Evolutionary conservation across 2,888 invertebrate species (phyloP).

Genomic region (Escarpia spicata): DNA sequence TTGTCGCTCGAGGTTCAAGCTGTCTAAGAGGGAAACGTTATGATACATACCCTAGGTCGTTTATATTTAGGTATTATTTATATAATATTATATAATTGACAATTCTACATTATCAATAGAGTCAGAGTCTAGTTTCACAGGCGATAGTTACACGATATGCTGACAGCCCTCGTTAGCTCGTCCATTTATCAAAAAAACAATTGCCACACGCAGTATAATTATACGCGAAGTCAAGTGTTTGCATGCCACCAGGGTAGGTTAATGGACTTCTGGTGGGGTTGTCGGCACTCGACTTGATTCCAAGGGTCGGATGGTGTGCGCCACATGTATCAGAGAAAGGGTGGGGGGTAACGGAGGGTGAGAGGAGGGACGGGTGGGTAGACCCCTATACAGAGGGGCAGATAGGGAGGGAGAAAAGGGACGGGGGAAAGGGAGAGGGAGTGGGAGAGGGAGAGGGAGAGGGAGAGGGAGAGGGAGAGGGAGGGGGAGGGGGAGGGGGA

Average conservation of each 20-base stretch:
- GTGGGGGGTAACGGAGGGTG: not conserved
- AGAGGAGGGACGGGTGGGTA: not conserved
- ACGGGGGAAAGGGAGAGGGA: no score
- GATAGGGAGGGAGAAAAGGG: not conserved
- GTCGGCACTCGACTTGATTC: not conserved
- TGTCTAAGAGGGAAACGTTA: no score
- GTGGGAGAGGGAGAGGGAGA: no score
- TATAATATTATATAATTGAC: no score
- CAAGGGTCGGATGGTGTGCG: not conserved
- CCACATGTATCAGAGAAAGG: not conserved
- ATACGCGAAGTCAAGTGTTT: not conserved
- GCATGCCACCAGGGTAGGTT: not conserved
- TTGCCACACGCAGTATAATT: not conserved
- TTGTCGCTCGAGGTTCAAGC: no score
- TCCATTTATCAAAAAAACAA: not conserved
- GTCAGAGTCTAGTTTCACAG: not conserved
- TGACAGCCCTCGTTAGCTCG: not conserved
- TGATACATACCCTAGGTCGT: no score
- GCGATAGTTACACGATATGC: not conserved
- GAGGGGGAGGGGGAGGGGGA: no score
- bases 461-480: no score
- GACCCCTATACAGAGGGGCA: not conserved
- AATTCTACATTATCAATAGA: no score
- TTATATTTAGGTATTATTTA: no score
- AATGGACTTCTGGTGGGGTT: not conserved